Evolutionary conservation across 1,140 invertebrate species (phyloP).

Genomic region (Trinorchestia longiramus): DNA sequence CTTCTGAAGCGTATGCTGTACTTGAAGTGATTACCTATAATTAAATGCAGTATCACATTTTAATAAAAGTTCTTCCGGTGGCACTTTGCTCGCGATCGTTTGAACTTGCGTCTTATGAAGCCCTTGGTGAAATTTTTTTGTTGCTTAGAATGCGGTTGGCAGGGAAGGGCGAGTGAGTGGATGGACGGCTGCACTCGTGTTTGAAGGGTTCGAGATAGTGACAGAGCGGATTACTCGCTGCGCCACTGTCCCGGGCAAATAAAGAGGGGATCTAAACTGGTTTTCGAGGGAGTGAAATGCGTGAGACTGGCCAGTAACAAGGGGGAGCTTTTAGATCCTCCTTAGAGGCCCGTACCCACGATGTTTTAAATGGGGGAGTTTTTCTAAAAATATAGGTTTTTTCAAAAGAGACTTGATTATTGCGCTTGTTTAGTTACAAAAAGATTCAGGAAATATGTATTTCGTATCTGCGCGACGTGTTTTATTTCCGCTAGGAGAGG

Average conservation of each 20-base stretch:
- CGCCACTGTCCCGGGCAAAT: background rate
- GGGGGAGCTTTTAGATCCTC: background rate
- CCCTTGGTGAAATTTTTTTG: background rate
- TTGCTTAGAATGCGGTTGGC: background rate
- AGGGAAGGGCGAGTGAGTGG: background rate
- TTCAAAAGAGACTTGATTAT: background rate
- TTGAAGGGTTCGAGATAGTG: conserved; percentile 38
- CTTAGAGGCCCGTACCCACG: background rate
- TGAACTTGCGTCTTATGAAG: background rate
- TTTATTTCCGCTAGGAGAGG: background rate
- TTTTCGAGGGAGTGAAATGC: conserved; percentile 17
- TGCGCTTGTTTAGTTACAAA: background rate
- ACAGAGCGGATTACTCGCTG: background rate
- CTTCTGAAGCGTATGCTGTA: background rate
- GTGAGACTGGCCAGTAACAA: conserved; percentile 6
- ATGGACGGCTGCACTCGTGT: background rate
- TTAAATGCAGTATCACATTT: background rate
- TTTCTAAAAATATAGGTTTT: background rate
- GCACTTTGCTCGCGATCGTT: background rate
- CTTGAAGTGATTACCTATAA: background rate
- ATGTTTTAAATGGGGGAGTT: background rate
- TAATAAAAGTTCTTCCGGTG: background rate
- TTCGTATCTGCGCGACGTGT: background rate
- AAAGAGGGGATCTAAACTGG: conserved; percentile 45
- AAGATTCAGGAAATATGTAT: background rate